Percentiles rank a stretch among this genome's conserved stretches.
Conservation (phyloP, 2,113 vertebrate genomes). For the Erythrolamprus reginae region DNA sequence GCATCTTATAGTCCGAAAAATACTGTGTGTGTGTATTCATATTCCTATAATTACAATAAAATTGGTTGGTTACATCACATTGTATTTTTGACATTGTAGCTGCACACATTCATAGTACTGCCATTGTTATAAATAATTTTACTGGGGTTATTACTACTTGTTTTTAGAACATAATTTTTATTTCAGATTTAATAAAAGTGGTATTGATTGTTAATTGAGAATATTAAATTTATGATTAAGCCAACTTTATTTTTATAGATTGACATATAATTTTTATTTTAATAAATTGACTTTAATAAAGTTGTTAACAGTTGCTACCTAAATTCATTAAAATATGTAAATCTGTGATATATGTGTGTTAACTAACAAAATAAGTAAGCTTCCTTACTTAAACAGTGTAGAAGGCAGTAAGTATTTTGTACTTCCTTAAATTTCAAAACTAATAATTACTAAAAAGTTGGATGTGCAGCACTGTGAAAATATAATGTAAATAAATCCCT, state of each 20-base stretch:
- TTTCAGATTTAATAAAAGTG: not conserved
- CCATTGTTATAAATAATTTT: not conserved
- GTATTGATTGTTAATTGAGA: not conserved
- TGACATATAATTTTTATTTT: not conserved
- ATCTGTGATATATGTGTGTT: not conserved
- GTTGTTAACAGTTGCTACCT: not conserved
- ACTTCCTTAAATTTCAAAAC: not conserved
- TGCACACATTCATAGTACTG: constrained; percentile 23
- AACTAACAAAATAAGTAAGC: not conserved
- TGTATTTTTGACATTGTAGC: constrained; percentile 17
- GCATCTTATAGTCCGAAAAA: too few species aligned
- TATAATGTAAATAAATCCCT: constrained; percentile 13
- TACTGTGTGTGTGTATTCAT: not conserved
- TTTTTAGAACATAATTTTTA: not conserved
- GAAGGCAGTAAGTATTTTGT: not conserved
- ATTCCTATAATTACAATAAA: constrained; percentile 1
- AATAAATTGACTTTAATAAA: not conserved
- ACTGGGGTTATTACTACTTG: not conserved
- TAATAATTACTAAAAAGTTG: not conserved
- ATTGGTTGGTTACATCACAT: constrained; percentile 17
- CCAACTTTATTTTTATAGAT: not conserved
- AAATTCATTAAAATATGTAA: not conserved
- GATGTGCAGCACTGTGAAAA: not conserved
- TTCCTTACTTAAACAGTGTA: not conserved
- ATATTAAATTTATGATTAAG: not conserved